A percentile compares a stretch with the other conserved stretches of the same genome.
These are phyloP conservation scores for Vireo griseus DNA, from an alignment of 2,797 vertebrate genomes.

Conservation along the genomic window DNA sequence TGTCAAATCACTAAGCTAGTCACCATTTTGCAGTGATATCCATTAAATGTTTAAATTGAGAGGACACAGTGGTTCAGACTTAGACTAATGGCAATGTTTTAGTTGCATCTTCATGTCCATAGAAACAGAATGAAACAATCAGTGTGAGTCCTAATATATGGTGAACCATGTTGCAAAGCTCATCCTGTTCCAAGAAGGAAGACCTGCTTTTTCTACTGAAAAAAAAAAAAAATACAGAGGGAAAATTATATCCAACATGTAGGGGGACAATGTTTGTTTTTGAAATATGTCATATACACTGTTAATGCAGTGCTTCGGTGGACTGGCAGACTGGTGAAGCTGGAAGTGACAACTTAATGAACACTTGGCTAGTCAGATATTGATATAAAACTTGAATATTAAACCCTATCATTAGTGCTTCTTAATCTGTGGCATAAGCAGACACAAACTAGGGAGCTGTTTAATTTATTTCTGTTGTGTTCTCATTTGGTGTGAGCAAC, in stretches of 20 bases:
- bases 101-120: not conserved
- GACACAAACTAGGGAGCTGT: not conserved
- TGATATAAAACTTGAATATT: not conserved
- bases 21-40: not conserved
- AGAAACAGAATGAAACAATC: not conserved
- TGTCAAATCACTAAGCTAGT: not conserved
- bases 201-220: not conserved
- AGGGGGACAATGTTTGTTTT: not conserved
- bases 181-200: not conserved
- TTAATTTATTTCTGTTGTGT: not conserved
- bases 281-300: not conserved
- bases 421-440: not conserved
- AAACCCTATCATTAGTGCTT: not conserved
- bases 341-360: not conserved
- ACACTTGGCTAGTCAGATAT: not conserved
- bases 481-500: not conserved
- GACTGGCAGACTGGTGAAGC: not conserved
- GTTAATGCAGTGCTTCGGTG: not conserved
- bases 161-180: not conserved
- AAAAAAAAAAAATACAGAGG: not conserved
- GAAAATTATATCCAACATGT: not conserved
- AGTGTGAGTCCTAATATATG: not conserved
- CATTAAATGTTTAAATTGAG: slow-evolving; percentile 25
- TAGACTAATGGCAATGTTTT: not conserved
- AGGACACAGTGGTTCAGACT: not conserved